Evolutionary conservation across 2,797 vertebrate genomes (phyloP).

Genomic region (Leucoraja ocellata): DNA sequence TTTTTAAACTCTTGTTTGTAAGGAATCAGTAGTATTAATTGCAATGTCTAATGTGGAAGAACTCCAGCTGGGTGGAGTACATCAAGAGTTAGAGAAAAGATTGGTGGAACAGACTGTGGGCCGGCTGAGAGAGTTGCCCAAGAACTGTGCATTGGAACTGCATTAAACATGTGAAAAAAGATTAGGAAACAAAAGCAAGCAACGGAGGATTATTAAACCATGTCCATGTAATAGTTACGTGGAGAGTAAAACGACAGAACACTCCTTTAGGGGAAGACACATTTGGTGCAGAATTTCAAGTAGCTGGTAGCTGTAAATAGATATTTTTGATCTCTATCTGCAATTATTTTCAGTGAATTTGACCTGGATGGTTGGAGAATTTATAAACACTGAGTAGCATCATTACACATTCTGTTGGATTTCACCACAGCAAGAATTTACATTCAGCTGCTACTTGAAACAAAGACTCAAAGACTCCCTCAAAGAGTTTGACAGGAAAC

Average conservation of each 20-base stretch:
- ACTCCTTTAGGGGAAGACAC: not conserved
- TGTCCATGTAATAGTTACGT: not conserved
- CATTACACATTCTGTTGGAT: not conserved
- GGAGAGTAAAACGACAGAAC: not conserved
- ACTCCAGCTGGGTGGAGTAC: not conserved
- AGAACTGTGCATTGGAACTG: not conserved
- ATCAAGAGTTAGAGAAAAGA: not conserved
- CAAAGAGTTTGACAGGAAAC: not conserved
- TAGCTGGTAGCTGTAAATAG: not conserved
- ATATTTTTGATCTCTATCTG: not conserved
- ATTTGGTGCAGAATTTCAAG: not conserved
- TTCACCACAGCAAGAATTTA: not conserved
- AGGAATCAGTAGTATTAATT: not conserved
- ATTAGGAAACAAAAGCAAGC: not conserved
- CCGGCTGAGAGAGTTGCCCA: not conserved
- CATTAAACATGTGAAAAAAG: not conserved
- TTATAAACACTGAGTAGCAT: not conserved
- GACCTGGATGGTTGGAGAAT: not conserved
- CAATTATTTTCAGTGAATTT: not conserved
- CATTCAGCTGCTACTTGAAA: not conserved
- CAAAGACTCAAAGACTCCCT: not conserved
- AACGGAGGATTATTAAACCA: not conserved
- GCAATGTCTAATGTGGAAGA: no score
- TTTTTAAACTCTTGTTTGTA: not conserved
- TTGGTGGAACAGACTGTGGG: no score